Percentiles rank a stretch among this genome's conserved stretches.
phyloP scores from a whole-genome alignment of 2,113 vertebrate species.

The Solenodon paradoxus region DNA sequence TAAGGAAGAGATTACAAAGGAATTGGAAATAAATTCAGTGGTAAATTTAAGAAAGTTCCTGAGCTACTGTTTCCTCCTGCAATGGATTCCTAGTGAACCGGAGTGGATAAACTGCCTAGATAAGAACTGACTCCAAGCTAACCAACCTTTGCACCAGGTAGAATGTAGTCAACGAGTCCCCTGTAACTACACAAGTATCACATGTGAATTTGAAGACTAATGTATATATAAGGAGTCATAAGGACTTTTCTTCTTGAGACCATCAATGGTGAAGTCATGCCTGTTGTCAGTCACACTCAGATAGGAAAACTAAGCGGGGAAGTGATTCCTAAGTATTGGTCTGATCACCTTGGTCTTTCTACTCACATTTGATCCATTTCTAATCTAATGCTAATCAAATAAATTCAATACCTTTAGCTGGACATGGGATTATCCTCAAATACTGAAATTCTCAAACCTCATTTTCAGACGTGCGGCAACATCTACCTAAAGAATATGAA shows the following conservation, averaged over 20 bases:
- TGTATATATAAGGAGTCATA: not conserved
- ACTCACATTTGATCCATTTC: not conserved
- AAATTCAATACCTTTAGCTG: not conserved
- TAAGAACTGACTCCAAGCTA: constrained; percentile 54
- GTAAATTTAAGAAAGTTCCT: constrained; percentile 63
- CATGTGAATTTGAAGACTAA: not conserved
- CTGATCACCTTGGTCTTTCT: not conserved
- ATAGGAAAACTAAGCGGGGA: not conserved
- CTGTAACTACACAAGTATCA: not conserved
- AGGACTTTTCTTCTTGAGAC: not conserved
- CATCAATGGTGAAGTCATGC: not conserved
- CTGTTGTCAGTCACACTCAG: not conserved
- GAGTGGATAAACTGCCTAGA: constrained; percentile 45
- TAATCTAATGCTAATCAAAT: not conserved
- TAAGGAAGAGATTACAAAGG: constrained; percentile 72
- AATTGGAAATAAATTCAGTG: constrained; percentile 75
- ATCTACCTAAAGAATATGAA: no score
- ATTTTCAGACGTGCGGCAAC: not conserved
- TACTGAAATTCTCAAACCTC: not conserved
- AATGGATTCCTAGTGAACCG: not conserved
- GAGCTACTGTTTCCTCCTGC: constrained; percentile 59
- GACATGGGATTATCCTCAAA: not conserved
- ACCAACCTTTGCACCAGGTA: constrained; percentile 21
- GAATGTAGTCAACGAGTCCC: not conserved
- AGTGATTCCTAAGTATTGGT: not conserved